These are phyloP conservation scores for Holothuria glaberrima DNA, from an alignment of 35 echinoderm and acorn worm species.

Conservation along the genomic window DNA sequence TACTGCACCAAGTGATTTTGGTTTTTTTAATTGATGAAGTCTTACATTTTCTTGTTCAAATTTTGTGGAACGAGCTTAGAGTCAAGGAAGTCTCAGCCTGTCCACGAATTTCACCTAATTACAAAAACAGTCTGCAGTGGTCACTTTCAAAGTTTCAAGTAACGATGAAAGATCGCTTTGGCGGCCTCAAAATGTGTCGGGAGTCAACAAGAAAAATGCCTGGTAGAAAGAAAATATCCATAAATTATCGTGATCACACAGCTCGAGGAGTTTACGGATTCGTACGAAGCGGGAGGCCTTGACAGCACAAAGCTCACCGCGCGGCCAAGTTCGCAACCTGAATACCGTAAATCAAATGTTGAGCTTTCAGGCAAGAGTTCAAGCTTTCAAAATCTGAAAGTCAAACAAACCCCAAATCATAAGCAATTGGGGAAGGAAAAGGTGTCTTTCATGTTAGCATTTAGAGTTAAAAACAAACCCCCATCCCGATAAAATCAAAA, in stretches of 20 bases:
- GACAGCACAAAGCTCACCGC: slow-evolving; percentile 44
- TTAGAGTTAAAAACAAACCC: slow-evolving; percentile 10
- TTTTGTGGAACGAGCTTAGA: too few species aligned
- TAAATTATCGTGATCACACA: slow-evolving; percentile 14
- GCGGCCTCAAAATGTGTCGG: slow-evolving; percentile 36
- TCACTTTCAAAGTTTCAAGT: background rate
- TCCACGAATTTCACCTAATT: too few species aligned
- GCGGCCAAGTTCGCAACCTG: slow-evolving; percentile 39
- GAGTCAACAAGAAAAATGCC: slow-evolving; percentile 35
- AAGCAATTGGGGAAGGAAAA: slow-evolving; percentile 9
- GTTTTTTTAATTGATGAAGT: too few species aligned
- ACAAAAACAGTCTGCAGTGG: too few species aligned
- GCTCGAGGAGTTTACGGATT: background rate
- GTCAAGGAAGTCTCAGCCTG: too few species aligned
- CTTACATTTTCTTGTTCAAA: too few species aligned
- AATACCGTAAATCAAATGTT: slow-evolving; percentile 14
- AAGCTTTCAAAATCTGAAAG: slow-evolving; percentile 32
- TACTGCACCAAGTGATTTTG: too few species aligned
- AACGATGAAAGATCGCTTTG: slow-evolving; percentile 38
- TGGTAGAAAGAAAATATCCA: slow-evolving; percentile 11
- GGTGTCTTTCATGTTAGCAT: slow-evolving; percentile 32
- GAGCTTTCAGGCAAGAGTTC: slow-evolving; percentile 42
- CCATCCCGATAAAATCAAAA: too few species aligned
- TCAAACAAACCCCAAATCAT: slow-evolving; percentile 46
- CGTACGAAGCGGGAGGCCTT: slow-evolving; percentile 31